Conservation (phyloP, 2,888 invertebrate species). For the Cheilosia vulpina region DNA sequence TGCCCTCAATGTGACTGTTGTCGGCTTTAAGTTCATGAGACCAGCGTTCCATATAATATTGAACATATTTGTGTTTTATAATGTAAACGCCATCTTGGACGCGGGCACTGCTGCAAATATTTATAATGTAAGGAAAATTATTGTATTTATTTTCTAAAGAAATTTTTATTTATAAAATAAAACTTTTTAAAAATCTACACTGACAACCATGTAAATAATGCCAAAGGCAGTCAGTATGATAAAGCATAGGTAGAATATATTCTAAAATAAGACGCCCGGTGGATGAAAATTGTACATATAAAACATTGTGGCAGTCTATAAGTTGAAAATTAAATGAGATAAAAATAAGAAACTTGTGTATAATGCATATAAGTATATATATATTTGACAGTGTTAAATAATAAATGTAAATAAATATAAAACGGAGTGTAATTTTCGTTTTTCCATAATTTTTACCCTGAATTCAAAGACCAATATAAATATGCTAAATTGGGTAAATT, state of each 20-base stretch:
- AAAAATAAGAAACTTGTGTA: slow-evolving; percentile 6
- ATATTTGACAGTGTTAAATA: neutral
- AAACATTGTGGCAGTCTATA: slow-evolving; percentile 61
- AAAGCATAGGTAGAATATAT: slow-evolving; percentile 57
- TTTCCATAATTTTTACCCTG: neutral
- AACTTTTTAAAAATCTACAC: slow-evolving; percentile 6
- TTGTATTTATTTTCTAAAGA: neutral
- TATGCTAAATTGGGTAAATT: too few relatives aligned
- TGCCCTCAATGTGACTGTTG: too few relatives aligned
- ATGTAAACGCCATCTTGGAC: too few relatives aligned
- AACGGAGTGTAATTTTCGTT: neutral
- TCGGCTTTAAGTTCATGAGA: too few relatives aligned
- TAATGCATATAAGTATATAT: neutral
- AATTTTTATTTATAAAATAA: neutral
- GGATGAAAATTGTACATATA: slow-evolving; percentile 53
- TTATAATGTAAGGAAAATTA: neutral
- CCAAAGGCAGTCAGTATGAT: slow-evolving; percentile 19
- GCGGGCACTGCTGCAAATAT: neutral
- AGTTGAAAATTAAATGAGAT: neutral
- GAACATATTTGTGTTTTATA: too few relatives aligned
- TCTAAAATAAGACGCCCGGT: slow-evolving; percentile 69
- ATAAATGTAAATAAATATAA: neutral
- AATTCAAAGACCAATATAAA: too few relatives aligned
- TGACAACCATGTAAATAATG: slow-evolving; percentile 30
- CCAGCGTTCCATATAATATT: too few relatives aligned